Evolutionary conservation across 2,888 invertebrate genomes (phyloP).

Genomic region (Horisme vitalbata): DNA sequence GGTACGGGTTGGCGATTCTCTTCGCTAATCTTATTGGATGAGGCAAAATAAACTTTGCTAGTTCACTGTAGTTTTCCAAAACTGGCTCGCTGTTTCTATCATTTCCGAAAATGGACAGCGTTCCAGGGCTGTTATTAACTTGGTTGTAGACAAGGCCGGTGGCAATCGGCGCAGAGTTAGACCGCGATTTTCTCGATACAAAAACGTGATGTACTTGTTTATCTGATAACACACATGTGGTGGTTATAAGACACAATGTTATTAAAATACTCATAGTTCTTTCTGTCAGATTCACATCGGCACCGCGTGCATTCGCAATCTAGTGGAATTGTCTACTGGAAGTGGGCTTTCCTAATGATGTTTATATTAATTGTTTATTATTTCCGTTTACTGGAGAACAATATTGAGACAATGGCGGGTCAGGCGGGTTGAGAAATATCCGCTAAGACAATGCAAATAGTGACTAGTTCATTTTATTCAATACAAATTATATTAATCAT

Average conservation of each 20-base stretch:
- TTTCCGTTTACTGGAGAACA: conserved; percentile 41
- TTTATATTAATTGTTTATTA: conserved; percentile 67
- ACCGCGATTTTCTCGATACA: conserved; percentile 46
- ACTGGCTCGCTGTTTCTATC: conserved; percentile 16
- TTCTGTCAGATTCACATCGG: conserved; percentile 32
- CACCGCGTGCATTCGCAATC: conserved; percentile 47
- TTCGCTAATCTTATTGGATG: conserved; percentile 13
- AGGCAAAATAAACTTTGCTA: conserved; percentile 1
- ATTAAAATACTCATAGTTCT: conserved; percentile 33
- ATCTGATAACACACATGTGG: conserved; percentile 40
- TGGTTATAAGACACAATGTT: conserved; percentile 48
- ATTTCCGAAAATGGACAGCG: conserved; percentile 31
- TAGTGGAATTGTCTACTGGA: conserved; percentile 52
- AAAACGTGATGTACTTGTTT: conserved; percentile 45
- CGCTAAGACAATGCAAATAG: conserved; percentile 26
- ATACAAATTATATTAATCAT: conserved; percentile 7
- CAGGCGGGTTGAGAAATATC: conserved; percentile 59
- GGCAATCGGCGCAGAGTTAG: conserved; percentile 41
- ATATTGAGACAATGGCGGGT: conserved; percentile 65
- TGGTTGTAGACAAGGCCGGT: conserved; percentile 49
- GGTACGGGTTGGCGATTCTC: conserved; percentile 10
- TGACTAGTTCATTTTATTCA: conserved; percentile 8
- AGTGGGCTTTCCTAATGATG: conserved; percentile 50
- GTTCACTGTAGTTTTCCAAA: conserved; percentile 24
- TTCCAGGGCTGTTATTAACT: conserved; percentile 40